Percentiles rank a stretch among this genome's conserved stretches.
Evolutionary conservation across 2,888 invertebrate genomes (phyloP).

Genomic region (Agelastica alni): DNA sequence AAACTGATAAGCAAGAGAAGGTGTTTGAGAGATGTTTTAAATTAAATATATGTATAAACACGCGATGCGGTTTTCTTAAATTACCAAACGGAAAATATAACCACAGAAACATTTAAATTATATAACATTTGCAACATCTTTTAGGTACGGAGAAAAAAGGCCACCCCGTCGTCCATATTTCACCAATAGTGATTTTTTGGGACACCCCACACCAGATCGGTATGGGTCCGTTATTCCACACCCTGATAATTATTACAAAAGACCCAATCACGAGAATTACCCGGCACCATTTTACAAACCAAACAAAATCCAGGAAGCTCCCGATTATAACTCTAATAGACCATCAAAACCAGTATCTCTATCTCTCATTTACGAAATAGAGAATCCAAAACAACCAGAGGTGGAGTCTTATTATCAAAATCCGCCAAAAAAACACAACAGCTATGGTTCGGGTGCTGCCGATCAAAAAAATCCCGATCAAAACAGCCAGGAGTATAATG

Average conservation of each 20-base stretch:
- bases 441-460: neutral
- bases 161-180: constrained; percentile 25
- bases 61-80: no score
- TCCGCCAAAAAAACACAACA: constrained; percentile 13
- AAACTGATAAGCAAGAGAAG: no score
- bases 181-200: constrained; percentile 23
- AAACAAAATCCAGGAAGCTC: neutral
- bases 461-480: constrained; percentile 25
- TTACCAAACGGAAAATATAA: no score
- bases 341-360: constrained; percentile 6
- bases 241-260: constrained; percentile 37
- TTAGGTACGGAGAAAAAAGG: constrained; percentile 27
- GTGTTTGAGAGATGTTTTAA: no score
- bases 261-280: constrained; percentile 30
- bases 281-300: constrained; percentile 19
- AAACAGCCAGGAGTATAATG: neutral
- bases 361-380: constrained; percentile 7
- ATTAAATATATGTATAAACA: no score
- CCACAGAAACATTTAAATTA: no score
- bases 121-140: no score
- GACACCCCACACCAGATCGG: constrained; percentile 35
- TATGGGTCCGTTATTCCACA: constrained; percentile 41
- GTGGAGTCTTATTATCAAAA: no score
- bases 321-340: constrained; percentile 9
- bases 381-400: constrained; percentile 5